A percentile compares a stretch with the other conserved stretches of the same genome.
phyloP scores from a whole-genome alignment of 2,888 invertebrate genomes.

The Mesorhabditis belari region DNA sequence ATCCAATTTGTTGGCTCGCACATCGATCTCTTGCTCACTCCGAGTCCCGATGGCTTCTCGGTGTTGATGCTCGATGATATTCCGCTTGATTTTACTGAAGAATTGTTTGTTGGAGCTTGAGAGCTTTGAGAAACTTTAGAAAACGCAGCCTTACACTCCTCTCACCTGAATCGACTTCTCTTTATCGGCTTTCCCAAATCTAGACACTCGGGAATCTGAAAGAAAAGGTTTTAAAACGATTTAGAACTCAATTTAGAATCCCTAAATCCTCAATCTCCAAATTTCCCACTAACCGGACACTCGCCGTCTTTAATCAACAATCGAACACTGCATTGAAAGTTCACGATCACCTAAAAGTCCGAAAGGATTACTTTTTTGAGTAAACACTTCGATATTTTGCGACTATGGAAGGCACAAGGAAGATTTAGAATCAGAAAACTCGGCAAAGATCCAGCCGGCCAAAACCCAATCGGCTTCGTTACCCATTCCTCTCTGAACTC shows the following conservation, averaged over 20 bases:
- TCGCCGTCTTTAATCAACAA: constrained; percentile 47
- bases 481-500: too few species aligned
- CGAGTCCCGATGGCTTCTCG: too few species aligned
- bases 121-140: neutral
- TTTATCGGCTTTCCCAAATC: neutral
- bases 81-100: neutral
- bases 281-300: constrained; percentile 26
- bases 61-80: neutral
- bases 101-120: neutral
- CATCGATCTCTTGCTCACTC: constrained; percentile 9
- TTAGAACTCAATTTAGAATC: neutral
- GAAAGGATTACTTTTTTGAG: too few species aligned
- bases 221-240: neutral
- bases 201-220: constrained; percentile 6
- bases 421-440: too few species aligned
- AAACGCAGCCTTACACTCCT: neutral
- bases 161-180: constrained; percentile 2
- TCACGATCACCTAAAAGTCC: constrained; percentile 46
- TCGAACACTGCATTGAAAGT: constrained; percentile 51
- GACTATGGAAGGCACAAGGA: too few species aligned
- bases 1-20: constrained; percentile 7
- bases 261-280: neutral
- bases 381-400: too few species aligned
- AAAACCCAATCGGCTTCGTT: too few species aligned
- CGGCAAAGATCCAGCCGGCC: too few species aligned